Conservation (phyloP, 1,140 invertebrate genomes). For the Tetraneura akinire region DNA sequence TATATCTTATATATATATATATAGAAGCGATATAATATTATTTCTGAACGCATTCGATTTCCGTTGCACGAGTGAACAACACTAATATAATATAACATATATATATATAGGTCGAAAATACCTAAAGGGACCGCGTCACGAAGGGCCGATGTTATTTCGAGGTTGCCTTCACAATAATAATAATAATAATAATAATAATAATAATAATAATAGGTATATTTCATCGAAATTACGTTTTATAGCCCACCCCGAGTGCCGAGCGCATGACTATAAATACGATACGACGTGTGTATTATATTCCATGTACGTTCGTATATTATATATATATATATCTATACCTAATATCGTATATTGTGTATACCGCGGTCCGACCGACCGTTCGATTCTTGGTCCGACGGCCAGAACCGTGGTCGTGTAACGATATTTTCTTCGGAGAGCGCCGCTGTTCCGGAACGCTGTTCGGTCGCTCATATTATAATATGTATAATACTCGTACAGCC, state of each 20-base stretch:
- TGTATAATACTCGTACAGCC: neutral
- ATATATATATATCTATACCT: no score
- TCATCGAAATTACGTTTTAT: constrained; percentile 30
- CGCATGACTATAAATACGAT: no score
- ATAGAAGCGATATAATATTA: neutral
- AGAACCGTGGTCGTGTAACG: neutral
- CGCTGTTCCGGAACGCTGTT: constrained; percentile 31
- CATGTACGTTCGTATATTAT: neutral
- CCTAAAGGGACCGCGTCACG: neutral
- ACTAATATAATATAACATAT: neutral
- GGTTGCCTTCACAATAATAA: neutral
- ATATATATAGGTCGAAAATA: neutral
- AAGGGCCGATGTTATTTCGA: constrained; percentile 24
- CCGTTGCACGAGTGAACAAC: constrained; percentile 20
- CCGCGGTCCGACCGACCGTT: neutral
- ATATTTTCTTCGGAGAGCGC: neutral
- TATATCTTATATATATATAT: neutral
- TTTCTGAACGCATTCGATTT: constrained; percentile 27
- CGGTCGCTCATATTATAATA: no score
- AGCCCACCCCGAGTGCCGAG: neutral
- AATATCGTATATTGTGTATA: neutral
- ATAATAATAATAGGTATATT: constrained; percentile 10
- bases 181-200: no score
- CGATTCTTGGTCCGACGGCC: neutral
- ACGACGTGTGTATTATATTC: neutral